Evolutionary conservation across 2,113 vertebrate genomes (phyloP).

Genomic region (Callorhinus ursinus): DNA sequence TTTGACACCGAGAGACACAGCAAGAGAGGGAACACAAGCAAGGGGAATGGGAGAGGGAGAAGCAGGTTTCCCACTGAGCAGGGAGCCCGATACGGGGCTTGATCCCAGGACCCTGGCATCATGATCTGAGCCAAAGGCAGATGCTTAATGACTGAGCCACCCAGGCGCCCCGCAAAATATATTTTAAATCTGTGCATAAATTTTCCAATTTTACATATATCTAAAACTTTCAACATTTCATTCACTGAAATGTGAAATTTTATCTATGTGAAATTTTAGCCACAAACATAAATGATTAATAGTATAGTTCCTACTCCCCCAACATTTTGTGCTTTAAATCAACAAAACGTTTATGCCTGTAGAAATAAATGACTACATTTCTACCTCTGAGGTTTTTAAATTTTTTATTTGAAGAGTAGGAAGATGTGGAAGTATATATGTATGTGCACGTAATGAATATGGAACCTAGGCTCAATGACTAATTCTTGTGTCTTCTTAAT

Average conservation of each 20-base stretch:
- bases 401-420: slow-evolving; percentile 23
- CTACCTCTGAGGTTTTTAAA: slow-evolving; percentile 14
- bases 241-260: background rate
- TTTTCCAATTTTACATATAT: background rate
- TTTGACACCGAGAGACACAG: too few species aligned
- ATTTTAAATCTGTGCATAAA: background rate
- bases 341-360: background rate
- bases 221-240: background rate
- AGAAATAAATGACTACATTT: slow-evolving; percentile 14
- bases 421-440: background rate
- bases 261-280: slow-evolving; percentile 11
- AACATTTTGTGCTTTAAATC: background rate
- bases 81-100: too few species aligned
- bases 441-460: background rate
- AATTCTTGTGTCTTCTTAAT: slow-evolving; percentile 33
- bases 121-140: too few species aligned
- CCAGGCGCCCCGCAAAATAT: background rate
- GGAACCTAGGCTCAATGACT: background rate
- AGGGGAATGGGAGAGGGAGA: too few species aligned
- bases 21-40: too few species aligned
- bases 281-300: background rate
- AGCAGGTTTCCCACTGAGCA: too few species aligned
- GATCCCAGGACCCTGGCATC: too few species aligned
- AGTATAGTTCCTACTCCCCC: background rate
- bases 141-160: too few species aligned